A percentile compares a stretch with the other conserved stretches of the same genome.
These are phyloP conservation scores for Peromyscus aztecus DNA, from an alignment of 2,797 vertebrate genomes.

Conservation along the genomic window DNA sequence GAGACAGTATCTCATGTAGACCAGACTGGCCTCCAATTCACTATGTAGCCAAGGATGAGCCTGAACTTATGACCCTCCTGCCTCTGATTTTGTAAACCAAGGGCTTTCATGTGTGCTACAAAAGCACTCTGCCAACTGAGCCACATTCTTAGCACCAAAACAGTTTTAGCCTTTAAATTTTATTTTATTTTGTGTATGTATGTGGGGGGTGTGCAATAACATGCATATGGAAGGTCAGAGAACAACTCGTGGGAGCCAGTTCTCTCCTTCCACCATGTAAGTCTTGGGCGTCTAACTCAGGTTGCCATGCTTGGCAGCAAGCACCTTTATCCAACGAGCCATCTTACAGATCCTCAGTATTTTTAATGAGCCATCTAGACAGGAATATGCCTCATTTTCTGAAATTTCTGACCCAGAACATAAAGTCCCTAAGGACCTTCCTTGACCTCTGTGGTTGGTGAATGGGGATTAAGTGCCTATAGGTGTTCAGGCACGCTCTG, in stretches of 20 bases:
- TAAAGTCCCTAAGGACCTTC: neutral
- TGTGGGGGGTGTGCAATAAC: neutral
- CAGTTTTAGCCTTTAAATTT: neutral
- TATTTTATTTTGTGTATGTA: neutral
- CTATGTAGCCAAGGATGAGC: neutral
- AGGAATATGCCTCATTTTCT: constrained; percentile 29
- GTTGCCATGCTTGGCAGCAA: neutral
- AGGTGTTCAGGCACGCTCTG: neutral
- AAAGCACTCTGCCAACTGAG: neutral
- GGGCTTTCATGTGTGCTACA: neutral
- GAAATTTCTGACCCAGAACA: neutral
- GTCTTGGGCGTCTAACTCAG: neutral
- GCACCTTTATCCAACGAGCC: neutral
- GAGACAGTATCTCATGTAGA: neutral
- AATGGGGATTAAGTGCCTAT: neutral
- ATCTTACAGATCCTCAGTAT: neutral
- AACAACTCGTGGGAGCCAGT: neutral
- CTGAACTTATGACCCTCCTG: neutral
- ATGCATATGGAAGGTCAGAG: neutral
- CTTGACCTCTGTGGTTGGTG: neutral
- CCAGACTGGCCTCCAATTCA: neutral
- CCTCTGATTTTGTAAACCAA: neutral
- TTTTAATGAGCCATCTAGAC: neutral
- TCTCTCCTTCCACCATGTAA: neutral
- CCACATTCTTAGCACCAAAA: neutral